Base-by-base conservation (phyloP, 2,797 vertebrate genomes). In the Hemibagrus guttatus region DNA sequence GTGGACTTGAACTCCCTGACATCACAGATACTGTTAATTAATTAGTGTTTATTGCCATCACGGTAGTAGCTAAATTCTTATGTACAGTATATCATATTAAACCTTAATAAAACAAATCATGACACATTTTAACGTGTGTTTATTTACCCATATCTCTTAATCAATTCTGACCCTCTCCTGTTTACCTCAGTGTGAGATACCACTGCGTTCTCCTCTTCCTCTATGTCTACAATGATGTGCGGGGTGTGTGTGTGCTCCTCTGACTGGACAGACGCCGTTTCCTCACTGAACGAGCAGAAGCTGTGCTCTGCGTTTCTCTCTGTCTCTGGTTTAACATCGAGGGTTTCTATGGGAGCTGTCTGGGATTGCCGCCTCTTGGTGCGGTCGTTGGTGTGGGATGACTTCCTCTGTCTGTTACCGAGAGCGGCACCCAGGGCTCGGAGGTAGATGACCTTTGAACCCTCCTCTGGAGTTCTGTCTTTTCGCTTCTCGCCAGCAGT, bases 381-480 rank as follows among this genome's bases (percentile, higher is more conserved):
- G 13, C 49, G 17, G 13, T 23, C 23, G 2, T 85, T 31, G 49
- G 23, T 19, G 11, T 4, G 13, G 3, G 81, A 7, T 3, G 71
- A 83, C 26, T 31, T 92, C 68, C 42, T 17, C 28, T 6, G 85
- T 26, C 83, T 84, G 89, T 54, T 81, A 17, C 85, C 85, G 64
- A 95, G 58, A 21, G 93, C 94, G 83, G 91, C 94, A 7, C 87
- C 89, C 80, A 95, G 28, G 2, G 95, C 94, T 86, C 23, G 93
- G 85, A 85, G 90, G 88, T 92, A 95, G 69, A 95, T 93, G 1
- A 90, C 91, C 90, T 93, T 94, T 12, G 90, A 94, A 54, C 89
- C 94, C 52, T 94, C 93, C 39, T 94, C 94, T 21, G 93, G 86
- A 17, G 92, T 92, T 86, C 93, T 91, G 23, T 84, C 52, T 83